Conservation (phyloP, 2,113 vertebrate species). For the Trochalopteron elliotii region DNA sequence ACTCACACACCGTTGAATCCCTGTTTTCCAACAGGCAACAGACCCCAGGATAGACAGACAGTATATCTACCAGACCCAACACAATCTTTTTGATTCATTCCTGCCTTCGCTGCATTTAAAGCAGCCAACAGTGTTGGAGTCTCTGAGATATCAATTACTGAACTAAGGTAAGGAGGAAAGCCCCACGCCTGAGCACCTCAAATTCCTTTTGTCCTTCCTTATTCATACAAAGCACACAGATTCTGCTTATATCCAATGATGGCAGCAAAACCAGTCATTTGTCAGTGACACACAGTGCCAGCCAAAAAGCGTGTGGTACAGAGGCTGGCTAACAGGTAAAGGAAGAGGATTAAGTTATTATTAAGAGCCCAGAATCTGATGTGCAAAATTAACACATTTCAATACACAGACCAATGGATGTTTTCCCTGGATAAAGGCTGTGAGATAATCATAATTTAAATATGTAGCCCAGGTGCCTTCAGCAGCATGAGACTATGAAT, state of each 20-base stretch:
- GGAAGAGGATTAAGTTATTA: neutral
- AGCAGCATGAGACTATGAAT: neutral
- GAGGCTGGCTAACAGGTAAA: neutral
- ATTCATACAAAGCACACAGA: neutral
- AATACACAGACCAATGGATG: rapidly evolving
- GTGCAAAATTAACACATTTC: neutral
- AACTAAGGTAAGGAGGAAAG: neutral
- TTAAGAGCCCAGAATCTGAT: neutral
- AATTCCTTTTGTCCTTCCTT: neutral
- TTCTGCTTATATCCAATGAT: rapidly evolving
- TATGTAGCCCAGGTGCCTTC: neutral
- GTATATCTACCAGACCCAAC: neutral
- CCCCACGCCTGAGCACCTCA: neutral
- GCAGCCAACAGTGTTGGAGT: neutral
- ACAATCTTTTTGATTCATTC: neutral
- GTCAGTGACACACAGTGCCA: neutral
- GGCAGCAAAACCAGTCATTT: neutral
- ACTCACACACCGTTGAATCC: neutral
- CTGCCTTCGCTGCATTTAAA: neutral
- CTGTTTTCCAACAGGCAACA: neutral
- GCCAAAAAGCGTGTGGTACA: neutral
- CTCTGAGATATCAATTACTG: neutral
- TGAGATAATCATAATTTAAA: neutral
- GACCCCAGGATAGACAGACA: rapidly evolving
- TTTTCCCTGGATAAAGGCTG: neutral